These are phyloP conservation scores for Elegia similella DNA, from an alignment of 2,888 invertebrate genomes.

Conservation along the genomic window DNA sequence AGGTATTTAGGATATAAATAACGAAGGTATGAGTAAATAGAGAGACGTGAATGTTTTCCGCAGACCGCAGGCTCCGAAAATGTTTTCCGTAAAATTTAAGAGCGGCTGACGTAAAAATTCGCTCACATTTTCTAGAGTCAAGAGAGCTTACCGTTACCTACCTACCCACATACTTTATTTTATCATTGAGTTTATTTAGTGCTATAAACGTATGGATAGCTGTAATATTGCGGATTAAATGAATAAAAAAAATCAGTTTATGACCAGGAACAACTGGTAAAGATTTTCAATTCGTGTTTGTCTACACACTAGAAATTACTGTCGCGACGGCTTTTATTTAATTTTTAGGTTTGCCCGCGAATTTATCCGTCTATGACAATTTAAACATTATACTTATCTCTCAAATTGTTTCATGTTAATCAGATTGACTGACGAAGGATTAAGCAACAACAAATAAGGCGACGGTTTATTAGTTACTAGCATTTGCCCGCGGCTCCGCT, in stretches of 20 bases:
- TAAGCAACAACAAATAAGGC: too few species aligned
- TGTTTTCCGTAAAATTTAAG: slow-evolving; percentile 61
- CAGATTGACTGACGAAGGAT: too few species aligned
- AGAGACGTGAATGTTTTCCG: slow-evolving; percentile 52
- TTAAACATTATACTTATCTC: too few species aligned
- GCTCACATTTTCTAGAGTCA: slow-evolving; percentile 52
- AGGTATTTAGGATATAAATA: slow-evolving; percentile 30
- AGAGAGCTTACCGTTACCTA: slow-evolving; percentile 35
- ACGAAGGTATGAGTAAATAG: slow-evolving; percentile 48
- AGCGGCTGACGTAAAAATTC: slow-evolving; percentile 52
- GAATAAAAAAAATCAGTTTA: background rate
- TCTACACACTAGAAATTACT: background rate
- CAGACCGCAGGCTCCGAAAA: slow-evolving; percentile 61
- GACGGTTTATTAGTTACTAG: too few species aligned
- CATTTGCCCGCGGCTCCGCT: too few species aligned
- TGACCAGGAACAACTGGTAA: background rate
- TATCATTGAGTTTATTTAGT: slow-evolving; percentile 45
- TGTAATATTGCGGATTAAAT: background rate
- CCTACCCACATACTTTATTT: slow-evolving; percentile 37
- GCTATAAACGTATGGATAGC: background rate
- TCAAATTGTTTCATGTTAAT: too few species aligned
- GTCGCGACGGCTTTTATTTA: too few species aligned
- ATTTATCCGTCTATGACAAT: too few species aligned
- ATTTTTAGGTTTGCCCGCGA: too few species aligned
- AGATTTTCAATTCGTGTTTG: background rate